A percentile compares a stretch with the other conserved stretches of the same genome.
phyloP scores from a whole-genome alignment of 2,888 invertebrate genomes.

The Mesoligia furuncula region DNA sequence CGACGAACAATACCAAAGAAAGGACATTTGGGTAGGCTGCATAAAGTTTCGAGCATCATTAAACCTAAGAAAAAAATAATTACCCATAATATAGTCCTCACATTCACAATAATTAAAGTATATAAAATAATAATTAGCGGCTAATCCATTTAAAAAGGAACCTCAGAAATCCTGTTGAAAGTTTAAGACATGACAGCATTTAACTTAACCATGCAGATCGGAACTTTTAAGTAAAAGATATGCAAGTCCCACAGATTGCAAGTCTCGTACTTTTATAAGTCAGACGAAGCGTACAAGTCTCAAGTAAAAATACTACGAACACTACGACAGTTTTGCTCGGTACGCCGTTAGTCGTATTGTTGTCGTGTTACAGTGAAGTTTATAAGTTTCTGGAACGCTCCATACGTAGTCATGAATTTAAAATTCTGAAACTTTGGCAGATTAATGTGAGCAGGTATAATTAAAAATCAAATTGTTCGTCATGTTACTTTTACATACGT shows the following conservation, averaged over 20 bases:
- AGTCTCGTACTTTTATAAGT: constrained; percentile 42
- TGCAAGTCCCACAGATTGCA: constrained; percentile 52
- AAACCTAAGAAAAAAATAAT: neutral
- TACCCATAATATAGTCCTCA: neutral
- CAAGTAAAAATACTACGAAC: constrained; percentile 51
- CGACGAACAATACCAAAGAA: neutral
- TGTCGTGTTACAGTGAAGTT: constrained; percentile 41
- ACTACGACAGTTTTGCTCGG: constrained; percentile 35
- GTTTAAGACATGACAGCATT: constrained; percentile 9
- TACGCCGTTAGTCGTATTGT: constrained; percentile 46
- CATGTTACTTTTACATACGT: neutral
- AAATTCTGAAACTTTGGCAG: constrained; percentile 3
- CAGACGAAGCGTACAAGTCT: constrained; percentile 27
- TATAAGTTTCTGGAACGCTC: constrained; percentile 34
- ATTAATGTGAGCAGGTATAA: neutral
- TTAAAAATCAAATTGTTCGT: constrained; percentile 6
- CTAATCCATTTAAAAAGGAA: neutral
- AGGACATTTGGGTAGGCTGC: neutral
- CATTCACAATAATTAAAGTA: neutral
- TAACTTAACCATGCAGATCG: constrained; percentile 36
- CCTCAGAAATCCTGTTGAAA: neutral
- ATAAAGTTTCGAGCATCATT: neutral
- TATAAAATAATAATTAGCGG: neutral
- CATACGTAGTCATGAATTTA: constrained; percentile 31
- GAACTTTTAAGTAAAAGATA: constrained; percentile 47